Evolutionary conservation across 2,888 invertebrate species (phyloP).

Genomic region (Dryocosmus kuriphilus): DNA sequence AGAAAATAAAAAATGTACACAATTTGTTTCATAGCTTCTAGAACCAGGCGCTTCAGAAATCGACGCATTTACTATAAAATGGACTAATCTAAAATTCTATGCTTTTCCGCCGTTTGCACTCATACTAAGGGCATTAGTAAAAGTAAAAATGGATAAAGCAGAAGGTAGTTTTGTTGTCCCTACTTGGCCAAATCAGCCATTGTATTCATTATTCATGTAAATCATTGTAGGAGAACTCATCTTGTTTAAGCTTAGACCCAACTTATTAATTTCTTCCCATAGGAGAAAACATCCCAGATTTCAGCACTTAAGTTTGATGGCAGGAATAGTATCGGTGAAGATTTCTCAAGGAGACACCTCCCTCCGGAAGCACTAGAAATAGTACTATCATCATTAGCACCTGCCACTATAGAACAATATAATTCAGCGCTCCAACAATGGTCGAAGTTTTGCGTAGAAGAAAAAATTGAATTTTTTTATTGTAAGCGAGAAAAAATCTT

Average conservation of each 20-base stretch:
- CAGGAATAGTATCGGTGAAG: conserved; percentile 38
- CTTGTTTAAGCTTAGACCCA: conserved; percentile 48
- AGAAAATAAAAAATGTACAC: conserved; percentile 47
- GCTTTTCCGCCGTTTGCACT: conserved; percentile 52
- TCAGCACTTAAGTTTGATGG: conserved; percentile 41
- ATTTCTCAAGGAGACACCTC: conserved; percentile 16
- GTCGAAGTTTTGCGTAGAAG: too few species aligned
- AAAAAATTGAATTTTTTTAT: too few species aligned
- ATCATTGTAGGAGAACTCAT: conserved; percentile 31
- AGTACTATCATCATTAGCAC: conserved; percentile 12
- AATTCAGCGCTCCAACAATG: too few species aligned
- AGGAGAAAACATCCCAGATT: conserved; percentile 58
- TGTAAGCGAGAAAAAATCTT: too few species aligned
- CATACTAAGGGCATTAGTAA: conserved; percentile 44
- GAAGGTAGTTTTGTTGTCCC: conserved; percentile 64
- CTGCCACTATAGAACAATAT: too few species aligned
- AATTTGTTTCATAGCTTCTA: conserved; percentile 48
- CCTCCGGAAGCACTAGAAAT: conserved; percentile 29
- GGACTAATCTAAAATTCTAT: conserved; percentile 48
- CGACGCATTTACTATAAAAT: conserved; percentile 43
- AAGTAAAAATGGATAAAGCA: conserved; percentile 58
- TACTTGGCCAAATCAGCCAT: conserved; percentile 60
- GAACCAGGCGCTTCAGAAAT: conserved; percentile 45
- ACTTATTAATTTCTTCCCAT: conserved; percentile 56
- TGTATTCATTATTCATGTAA: conserved; percentile 58